Evolutionary conservation across 2,113 vertebrate species (phyloP), one percentile per base, ranked within the genome.

Genomic region (Erinaceus europaeus): DNA sequence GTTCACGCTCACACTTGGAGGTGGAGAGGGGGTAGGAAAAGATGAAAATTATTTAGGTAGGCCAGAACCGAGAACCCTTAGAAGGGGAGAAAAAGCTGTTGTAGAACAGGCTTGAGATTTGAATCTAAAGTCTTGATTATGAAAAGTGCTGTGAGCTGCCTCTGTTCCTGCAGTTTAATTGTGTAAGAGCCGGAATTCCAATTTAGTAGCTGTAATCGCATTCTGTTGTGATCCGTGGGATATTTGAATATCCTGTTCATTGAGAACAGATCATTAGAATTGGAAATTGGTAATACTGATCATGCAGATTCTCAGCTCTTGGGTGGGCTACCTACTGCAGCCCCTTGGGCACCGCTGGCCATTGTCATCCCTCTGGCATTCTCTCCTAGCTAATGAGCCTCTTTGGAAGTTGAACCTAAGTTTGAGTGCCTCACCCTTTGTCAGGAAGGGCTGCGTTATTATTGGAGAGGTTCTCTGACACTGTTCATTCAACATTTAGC

Each of bases 391-490:
- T 96, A 96, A 97, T 95, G 92, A 94, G 92, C 86, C 79, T 93
- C 93, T 72, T n/a, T n/a, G n/a, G 90, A 97, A 97, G 96, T 98
- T 97, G 94, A 94, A 2, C 78, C 36, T 87, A 96, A 98, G 97
- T 98, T 97, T 92, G 74, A 82, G 86, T 90, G 87, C 95, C 86
- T 94, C 93, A 90, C 94, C 93, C 93, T 64, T 94, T 90, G 75
- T 91, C 71, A 55, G 65, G 73, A 91, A 86, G 68, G 32, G 94
- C 75, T 73, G 93, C 46, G 55, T 93, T 94, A 91, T 96, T 95
- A 95, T 69, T 90, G 94, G 96, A 95, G 95, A 95, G 92, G 91
- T 94, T 96, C 93, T 75, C 38, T 95, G 95, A 83, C 84, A 76
- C 79, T 75, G 85, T 68, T 38, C 75, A 93, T 71, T 40, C 73